phyloP scores from a whole-genome alignment of 2,888 invertebrate species.

The Apeira syringaria region DNA sequence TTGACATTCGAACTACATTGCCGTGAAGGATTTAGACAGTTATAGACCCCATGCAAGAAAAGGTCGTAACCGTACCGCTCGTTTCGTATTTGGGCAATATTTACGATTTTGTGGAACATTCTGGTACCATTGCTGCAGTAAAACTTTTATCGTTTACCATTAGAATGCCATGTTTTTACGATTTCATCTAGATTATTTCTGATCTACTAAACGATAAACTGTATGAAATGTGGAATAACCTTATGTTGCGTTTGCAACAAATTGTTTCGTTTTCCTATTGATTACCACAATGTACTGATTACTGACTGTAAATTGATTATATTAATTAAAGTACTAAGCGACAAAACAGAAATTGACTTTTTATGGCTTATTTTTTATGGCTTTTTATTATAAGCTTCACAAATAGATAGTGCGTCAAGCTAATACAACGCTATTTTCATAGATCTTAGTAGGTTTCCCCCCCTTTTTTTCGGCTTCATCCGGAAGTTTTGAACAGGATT shows the following conservation, averaged over 20 bases:
- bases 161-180: slow-evolving; percentile 58
- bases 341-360: too few relatives aligned
- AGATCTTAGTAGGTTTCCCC: too few relatives aligned
- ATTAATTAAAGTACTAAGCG: too few relatives aligned
- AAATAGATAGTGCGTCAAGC: too few relatives aligned
- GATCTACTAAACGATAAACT: slow-evolving; percentile 26
- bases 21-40: slow-evolving; percentile 24
- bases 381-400: too few relatives aligned
- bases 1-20: slow-evolving; percentile 22
- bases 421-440: too few relatives aligned
- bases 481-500: too few relatives aligned
- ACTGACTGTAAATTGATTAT: too few relatives aligned
- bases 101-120: slow-evolving; percentile 56
- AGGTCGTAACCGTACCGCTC: slow-evolving; percentile 28
- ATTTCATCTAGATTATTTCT: slow-evolving; percentile 49
- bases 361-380: too few relatives aligned
- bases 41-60: slow-evolving; percentile 27
- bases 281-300: too few relatives aligned
- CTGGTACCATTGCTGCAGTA: slow-evolving; percentile 44
- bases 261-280: too few relatives aligned
- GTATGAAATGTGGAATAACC: slow-evolving; percentile 19
- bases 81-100: slow-evolving; percentile 54
- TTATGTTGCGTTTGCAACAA: slow-evolving; percentile 1
- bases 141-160: slow-evolving; percentile 60
- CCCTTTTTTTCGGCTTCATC: too few relatives aligned